Evolutionary conservation across 2,888 invertebrate genomes (phyloP).

Genomic region (Drosophila nigritarsus): DNA sequence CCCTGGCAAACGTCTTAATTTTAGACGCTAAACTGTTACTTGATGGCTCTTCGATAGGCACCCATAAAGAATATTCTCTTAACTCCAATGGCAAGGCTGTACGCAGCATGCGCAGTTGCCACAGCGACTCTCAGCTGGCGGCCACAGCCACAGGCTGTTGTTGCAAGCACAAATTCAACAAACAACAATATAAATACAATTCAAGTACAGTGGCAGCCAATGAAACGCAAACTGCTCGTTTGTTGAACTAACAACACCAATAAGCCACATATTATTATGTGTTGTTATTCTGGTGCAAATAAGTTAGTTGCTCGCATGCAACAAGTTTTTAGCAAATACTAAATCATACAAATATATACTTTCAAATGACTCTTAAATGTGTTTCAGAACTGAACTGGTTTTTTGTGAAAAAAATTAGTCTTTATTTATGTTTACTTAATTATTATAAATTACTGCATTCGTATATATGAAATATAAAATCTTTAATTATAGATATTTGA

Average conservation of each 20-base stretch:
- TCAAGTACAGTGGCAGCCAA: slow-evolving; percentile 45
- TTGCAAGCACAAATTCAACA: slow-evolving; percentile 40
- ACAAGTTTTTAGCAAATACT: not conserved
- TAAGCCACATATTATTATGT: not conserved
- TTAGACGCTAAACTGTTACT: slow-evolving; percentile 58
- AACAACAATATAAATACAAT: slow-evolving; percentile 45
- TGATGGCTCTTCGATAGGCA: slow-evolving; percentile 63
- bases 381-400: not conserved
- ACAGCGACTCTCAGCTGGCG: slow-evolving; percentile 54
- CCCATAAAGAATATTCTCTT: slow-evolving; percentile 48
- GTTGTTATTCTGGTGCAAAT: not conserved
- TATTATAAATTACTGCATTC: not conserved
- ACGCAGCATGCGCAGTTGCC: slow-evolving; percentile 68
- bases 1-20: slow-evolving; percentile 65
- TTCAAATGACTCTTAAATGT: not conserved
- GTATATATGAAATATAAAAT: not conserved
- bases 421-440: not conserved
- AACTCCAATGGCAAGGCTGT: slow-evolving; percentile 17
- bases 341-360: not conserved
- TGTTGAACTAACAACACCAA: not conserved
- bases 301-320: not conserved
- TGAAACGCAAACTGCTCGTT: not conserved
- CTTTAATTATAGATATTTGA: not conserved
- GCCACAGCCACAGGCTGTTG: slow-evolving; percentile 58
- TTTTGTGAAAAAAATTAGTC: too few relatives aligned